phyloP scores from a whole-genome alignment of 2,888 invertebrate species.

The Lucinisca nassula region DNA sequence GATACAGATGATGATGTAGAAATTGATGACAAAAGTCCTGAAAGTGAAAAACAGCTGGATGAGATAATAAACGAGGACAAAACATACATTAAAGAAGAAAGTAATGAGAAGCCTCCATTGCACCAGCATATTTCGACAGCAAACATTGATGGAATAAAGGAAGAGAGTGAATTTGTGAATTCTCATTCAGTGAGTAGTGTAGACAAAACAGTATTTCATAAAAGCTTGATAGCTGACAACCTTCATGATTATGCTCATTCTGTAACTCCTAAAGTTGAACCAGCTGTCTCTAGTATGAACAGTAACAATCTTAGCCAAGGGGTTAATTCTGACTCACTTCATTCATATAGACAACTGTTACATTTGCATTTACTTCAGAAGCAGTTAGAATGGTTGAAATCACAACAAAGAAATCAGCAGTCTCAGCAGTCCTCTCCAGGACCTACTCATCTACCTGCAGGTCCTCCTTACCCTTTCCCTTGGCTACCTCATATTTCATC shows the following conservation, averaged over 20 bases:
- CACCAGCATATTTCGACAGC: too few relatives aligned
- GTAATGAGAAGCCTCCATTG: too few relatives aligned
- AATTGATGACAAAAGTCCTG: neutral
- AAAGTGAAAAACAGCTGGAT: neutral
- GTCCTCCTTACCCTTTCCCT: neutral
- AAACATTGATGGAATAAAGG: too few relatives aligned
- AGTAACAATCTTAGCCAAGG: neutral
- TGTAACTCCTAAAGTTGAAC: neutral
- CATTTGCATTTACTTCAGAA: neutral
- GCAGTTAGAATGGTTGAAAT: neutral
- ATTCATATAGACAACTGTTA: neutral
- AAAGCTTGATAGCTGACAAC: neutral
- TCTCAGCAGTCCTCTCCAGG: neutral
- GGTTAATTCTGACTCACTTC: neutral
- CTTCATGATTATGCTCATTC: neutral
- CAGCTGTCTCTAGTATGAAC: neutral
- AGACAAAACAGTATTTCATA: too few relatives aligned
- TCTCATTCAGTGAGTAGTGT: too few relatives aligned
- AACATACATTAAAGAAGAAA: neutral
- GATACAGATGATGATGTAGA: slow-evolving; percentile 1
- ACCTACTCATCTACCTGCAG: neutral
- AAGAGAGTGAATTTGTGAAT: too few relatives aligned
- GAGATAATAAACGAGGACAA: neutral
- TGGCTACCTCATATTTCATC: neutral
- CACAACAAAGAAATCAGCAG: neutral